Percentiles rank a stretch among this genome's conserved stretches.
These are phyloP conservation scores for Ctenosaura bakeri DNA, from an alignment of 2,797 vertebrate genomes.

Conservation along the genomic window DNA sequence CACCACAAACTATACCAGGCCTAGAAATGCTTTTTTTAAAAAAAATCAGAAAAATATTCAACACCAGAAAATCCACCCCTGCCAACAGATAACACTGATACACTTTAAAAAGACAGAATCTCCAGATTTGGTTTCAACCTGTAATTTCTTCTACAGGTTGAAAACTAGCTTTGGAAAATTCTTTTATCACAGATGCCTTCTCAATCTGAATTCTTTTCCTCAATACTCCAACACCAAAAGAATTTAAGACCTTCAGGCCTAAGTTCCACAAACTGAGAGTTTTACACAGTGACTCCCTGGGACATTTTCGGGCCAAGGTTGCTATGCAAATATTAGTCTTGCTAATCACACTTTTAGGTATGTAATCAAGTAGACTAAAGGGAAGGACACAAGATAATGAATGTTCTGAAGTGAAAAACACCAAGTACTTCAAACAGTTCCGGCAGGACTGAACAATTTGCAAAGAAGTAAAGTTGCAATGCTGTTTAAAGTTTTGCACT, in stretches of 20 bases:
- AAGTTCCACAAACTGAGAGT: background rate
- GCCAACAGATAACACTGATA: background rate
- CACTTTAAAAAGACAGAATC: background rate
- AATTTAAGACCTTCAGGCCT: background rate
- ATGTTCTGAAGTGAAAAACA: slow-evolving; percentile 18
- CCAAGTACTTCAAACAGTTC: slow-evolving; percentile 32
- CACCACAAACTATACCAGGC: no score
- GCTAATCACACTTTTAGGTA: slow-evolving; percentile 23
- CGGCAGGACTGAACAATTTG: background rate
- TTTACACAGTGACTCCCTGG: background rate
- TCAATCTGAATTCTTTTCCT: accelerated
- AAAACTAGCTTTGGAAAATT: background rate
- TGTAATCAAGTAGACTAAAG: background rate
- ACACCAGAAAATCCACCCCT: no score
- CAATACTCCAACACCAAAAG: background rate
- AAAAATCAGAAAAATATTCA: no score
- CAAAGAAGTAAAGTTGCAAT: background rate
- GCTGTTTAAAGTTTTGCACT: slow-evolving; percentile 18
- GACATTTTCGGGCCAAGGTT: accelerated
- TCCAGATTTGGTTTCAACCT: background rate
- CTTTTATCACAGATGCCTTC: background rate
- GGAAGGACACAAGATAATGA: background rate
- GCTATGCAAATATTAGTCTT: slow-evolving; percentile 30
- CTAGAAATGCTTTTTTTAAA: no score
- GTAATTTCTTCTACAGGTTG: background rate